Evolutionary conservation across 2,113 vertebrate genomes (phyloP), one percentile per base, ranked within the genome.

Genomic region (Entelurus aequoreus): DNA sequence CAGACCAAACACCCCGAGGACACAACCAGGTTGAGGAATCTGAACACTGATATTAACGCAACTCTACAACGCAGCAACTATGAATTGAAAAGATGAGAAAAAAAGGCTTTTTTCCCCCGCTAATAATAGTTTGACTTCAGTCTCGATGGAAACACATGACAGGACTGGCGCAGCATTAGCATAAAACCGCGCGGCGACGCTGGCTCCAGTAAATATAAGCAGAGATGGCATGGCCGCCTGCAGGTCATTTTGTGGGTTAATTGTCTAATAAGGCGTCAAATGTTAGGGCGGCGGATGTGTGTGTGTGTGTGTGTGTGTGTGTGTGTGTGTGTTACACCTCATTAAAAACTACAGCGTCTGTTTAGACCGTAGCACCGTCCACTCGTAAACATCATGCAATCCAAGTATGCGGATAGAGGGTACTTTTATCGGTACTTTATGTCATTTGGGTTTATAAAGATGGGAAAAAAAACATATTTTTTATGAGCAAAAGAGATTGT

Each of bases 211-310:
- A 52, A 77, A 72, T 63, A 52, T 13, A 5, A 82, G 65, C 60
- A 66, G 63, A 63, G 68, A 65, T 63, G 77, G 68, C 69, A 61
- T 68, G 66, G 61, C 59, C 70, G 68, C 60, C 76, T 62, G 55
- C 47, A 50, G 74, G 75, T 83, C 74, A 77, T 65, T 65, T 63
- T 68, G 54, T 55, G 63, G 66, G 75, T 72, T 82, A 80, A 83
- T 70, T 75, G 66, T 72, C 61, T 10, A 65, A 79, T 80, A 79
- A 66, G 50, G 47, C 28, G 54, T 68, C 55, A 47, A 36, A 66
- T 6, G 62, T 51, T 61, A 57, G 2, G 54, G 60, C 55, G 54
- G 69, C 71, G 53, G 36, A 13, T 63, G 66, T 72, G 63, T 63
- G 46, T 60, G 37, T 65, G 61, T 46, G 16, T 63, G 35, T 36